These are phyloP conservation scores for Darevskia nairensis DNA, from an alignment of 2,797 vertebrate species.

Conservation along the genomic window DNA sequence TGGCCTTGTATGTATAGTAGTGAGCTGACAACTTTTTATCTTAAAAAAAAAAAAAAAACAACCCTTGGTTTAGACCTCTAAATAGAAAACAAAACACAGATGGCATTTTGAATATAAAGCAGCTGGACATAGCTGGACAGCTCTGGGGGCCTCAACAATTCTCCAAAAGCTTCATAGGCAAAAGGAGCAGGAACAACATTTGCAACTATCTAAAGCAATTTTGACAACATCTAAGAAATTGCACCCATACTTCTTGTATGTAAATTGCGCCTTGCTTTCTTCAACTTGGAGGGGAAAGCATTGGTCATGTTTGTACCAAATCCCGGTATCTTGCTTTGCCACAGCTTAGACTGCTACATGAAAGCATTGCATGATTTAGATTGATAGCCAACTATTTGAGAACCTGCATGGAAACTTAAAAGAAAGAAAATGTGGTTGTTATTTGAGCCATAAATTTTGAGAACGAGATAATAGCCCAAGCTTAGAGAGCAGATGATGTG, in stretches of 20 bases:
- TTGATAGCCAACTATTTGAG: slow-evolving; percentile 50
- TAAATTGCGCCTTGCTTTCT: neutral
- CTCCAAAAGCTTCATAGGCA: slow-evolving; percentile 55
- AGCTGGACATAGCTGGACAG: slow-evolving; percentile 64
- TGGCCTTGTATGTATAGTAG: slow-evolving; percentile 65
- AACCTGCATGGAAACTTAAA: slow-evolving; percentile 44
- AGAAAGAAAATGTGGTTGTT: slow-evolving; percentile 61
- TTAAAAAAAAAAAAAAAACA: slow-evolving; percentile 66
- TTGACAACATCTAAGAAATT: slow-evolving; percentile 53
- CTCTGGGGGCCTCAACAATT: slow-evolving; percentile 57
- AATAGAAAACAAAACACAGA: slow-evolving; percentile 79
- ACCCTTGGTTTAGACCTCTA: slow-evolving; percentile 70
- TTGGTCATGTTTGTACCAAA: neutral
- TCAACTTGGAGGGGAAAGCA: neutral
- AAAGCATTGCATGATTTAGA: slow-evolving; percentile 29
- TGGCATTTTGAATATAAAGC: slow-evolving; percentile 72
- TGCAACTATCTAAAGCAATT: slow-evolving; percentile 44
- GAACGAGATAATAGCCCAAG: slow-evolving; percentile 37
- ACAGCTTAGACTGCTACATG: slow-evolving; percentile 6
- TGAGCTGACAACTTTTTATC: slow-evolving; percentile 28
- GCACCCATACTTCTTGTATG: slow-evolving; percentile 23
- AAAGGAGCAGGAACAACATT: slow-evolving; percentile 49
- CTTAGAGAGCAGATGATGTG: slow-evolving; percentile 46
- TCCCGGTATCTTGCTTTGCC: slow-evolving; percentile 40
- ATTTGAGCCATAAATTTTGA: slow-evolving; percentile 53